A percentile compares a stretch with the other conserved stretches of the same genome.
phyloP scores from a whole-genome alignment of 37 sponge, comb jelly and placozoan species.

The Geodia barretti region DNA sequence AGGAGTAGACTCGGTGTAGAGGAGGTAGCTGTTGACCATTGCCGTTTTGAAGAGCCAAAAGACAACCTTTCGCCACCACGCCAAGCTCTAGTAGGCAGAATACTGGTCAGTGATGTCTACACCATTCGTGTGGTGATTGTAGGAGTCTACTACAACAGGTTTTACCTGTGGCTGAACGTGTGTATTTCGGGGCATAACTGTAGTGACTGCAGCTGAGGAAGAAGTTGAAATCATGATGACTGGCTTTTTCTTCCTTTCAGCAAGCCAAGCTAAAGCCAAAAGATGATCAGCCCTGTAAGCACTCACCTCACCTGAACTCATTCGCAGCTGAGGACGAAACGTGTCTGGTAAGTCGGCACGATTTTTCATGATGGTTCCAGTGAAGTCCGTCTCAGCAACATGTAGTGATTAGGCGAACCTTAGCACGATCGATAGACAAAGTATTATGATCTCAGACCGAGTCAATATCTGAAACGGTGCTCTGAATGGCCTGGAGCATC shows the following conservation, averaged over 20 bases:
- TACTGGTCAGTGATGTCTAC: slow-evolving; percentile 6
- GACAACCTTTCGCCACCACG: too few relatives aligned
- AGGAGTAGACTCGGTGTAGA: too few relatives aligned
- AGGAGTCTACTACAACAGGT: not conserved
- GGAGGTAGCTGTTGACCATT: too few relatives aligned
- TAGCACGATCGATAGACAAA: too few relatives aligned
- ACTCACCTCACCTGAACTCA: not conserved
- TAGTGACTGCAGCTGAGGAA: not conserved
- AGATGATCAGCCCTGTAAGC: not conserved
- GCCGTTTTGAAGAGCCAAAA: too few relatives aligned
- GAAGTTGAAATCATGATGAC: slow-evolving; percentile 5
- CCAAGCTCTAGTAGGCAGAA: too few relatives aligned
- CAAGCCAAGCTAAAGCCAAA: not conserved
- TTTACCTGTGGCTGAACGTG: not conserved
- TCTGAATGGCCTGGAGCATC: too few relatives aligned
- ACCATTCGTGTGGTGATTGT: slow-evolving; percentile 19
- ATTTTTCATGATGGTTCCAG: slow-evolving; percentile 4
- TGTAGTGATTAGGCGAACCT: not conserved
- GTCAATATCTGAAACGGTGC: too few relatives aligned
- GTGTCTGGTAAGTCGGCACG: not conserved
- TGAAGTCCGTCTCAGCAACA: not conserved
- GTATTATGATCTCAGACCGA: too few relatives aligned
- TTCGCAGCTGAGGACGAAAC: not conserved
- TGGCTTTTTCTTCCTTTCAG: not conserved
- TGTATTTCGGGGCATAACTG: not conserved